phyloP scores from a whole-genome alignment of 2,888 invertebrate genomes.

The Orthosia cruda region DNA sequence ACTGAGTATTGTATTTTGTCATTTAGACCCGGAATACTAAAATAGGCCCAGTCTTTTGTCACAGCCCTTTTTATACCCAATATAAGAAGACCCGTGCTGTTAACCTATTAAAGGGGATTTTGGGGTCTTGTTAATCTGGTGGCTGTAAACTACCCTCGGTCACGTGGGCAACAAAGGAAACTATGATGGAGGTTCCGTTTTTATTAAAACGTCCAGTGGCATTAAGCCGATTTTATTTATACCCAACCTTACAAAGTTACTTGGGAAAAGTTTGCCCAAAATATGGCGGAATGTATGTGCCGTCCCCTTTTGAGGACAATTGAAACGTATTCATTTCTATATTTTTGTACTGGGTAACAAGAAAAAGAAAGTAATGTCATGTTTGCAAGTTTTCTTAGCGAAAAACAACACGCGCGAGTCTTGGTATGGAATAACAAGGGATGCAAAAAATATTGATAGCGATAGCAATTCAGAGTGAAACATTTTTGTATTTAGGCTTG shows the following conservation, averaged over 20 bases:
- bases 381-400: slow-evolving; percentile 2
- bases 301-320: slow-evolving; percentile 45
- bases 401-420: slow-evolving; percentile 14
- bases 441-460: background rate
- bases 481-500: background rate
- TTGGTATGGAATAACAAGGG: slow-evolving; percentile 1
- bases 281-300: slow-evolving; percentile 46
- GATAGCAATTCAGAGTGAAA: too few species aligned
- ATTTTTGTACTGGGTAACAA: slow-evolving; percentile 25
- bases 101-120: slow-evolving; percentile 52
- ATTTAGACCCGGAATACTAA: slow-evolving; percentile 72
- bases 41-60: slow-evolving; percentile 75
- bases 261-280: slow-evolving; percentile 58
- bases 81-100: slow-evolving; percentile 58
- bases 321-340: slow-evolving; percentile 40
- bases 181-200: slow-evolving; percentile 84
- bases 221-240: slow-evolving; percentile 82
- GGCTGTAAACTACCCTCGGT: slow-evolving; percentile 74
- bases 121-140: slow-evolving; percentile 72
- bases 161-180: slow-evolving; percentile 84
- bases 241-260: slow-evolving; percentile 70
- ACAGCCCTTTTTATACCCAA: slow-evolving; percentile 67
- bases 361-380: slow-evolving; percentile 15
- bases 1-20: slow-evolving; percentile 70
- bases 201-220: slow-evolving; percentile 83